Conservation (phyloP, 2,797 vertebrate genomes). For the Cirrhinus mrigala region DNA sequence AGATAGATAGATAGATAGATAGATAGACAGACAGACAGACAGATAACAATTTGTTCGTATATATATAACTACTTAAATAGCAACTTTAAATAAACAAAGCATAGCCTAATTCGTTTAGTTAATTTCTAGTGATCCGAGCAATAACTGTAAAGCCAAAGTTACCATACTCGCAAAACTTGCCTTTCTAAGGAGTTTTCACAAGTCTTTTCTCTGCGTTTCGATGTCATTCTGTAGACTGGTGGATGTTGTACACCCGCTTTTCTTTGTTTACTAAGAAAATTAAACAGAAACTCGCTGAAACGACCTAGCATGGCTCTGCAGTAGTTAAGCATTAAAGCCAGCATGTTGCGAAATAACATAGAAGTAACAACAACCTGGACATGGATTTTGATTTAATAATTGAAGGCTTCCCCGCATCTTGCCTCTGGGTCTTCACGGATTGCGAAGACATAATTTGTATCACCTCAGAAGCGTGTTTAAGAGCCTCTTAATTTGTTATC, state of each 20-base stretch:
- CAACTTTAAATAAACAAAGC: too few relatives aligned
- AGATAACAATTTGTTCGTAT: too few relatives aligned
- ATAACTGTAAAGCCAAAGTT: background rate
- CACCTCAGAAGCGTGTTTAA: background rate
- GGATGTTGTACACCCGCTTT: background rate
- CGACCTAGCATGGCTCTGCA: background rate
- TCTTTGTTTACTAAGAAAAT: constrained; percentile 5
- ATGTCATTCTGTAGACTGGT: background rate
- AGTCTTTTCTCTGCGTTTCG: background rate
- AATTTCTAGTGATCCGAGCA: background rate
- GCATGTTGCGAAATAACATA: background rate
- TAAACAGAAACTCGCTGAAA: background rate
- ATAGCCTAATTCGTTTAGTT: too few relatives aligned
- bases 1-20: too few relatives aligned
- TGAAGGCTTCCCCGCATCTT: background rate
- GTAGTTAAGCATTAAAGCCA: background rate
- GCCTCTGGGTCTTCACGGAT: background rate
- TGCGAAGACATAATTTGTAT: background rate
- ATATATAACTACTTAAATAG: too few relatives aligned
- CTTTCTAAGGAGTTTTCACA: background rate
- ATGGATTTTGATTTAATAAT: constrained; percentile 14
- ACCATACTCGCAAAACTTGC: background rate
- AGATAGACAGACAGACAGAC: too few relatives aligned
- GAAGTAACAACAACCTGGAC: background rate
- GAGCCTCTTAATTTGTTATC: background rate